Evolutionary conservation across 2,888 invertebrate genomes (phyloP).

Genomic region (Scrobipalpa atriplicella): DNA sequence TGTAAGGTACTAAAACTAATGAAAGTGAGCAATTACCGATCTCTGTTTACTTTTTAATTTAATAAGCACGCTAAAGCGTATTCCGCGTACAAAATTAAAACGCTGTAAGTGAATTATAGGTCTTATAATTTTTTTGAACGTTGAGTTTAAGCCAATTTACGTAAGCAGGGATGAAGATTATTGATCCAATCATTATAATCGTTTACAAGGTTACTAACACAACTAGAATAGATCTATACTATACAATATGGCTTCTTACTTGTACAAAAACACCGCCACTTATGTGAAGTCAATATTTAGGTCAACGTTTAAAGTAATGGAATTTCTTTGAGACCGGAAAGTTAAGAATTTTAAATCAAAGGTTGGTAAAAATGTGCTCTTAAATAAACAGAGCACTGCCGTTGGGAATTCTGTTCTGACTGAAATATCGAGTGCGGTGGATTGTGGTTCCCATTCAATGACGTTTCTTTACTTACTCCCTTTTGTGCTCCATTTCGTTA

Average conservation of each 20-base stretch:
- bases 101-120: neutral
- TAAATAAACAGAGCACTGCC: conserved; percentile 14
- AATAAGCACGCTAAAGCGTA: too few relatives aligned
- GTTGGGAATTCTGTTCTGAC: conserved; percentile 1
- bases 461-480: neutral
- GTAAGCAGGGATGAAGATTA: neutral
- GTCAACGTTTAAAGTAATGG: neutral
- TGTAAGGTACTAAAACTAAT: too few relatives aligned
- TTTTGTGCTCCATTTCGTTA: too few relatives aligned
- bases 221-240: neutral
- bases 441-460: conserved; percentile 5
- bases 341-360: conserved; percentile 12
- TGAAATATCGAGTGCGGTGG: conserved; percentile 18
- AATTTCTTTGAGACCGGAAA: neutral
- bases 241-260: neutral
- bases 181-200: neutral
- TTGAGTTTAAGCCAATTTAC: conserved; percentile 2
- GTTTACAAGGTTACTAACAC: conserved; percentile 4
- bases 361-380: conserved; percentile 14
- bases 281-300: too few relatives aligned
- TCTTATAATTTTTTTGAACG: neutral
- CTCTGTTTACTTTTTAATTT: too few relatives aligned
- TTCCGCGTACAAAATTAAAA: too few relatives aligned
- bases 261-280: too few relatives aligned
- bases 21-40: too few relatives aligned